Base-by-base conservation (phyloP, 2,888 invertebrate species). In the Caenorhabditis sp. region DNA sequence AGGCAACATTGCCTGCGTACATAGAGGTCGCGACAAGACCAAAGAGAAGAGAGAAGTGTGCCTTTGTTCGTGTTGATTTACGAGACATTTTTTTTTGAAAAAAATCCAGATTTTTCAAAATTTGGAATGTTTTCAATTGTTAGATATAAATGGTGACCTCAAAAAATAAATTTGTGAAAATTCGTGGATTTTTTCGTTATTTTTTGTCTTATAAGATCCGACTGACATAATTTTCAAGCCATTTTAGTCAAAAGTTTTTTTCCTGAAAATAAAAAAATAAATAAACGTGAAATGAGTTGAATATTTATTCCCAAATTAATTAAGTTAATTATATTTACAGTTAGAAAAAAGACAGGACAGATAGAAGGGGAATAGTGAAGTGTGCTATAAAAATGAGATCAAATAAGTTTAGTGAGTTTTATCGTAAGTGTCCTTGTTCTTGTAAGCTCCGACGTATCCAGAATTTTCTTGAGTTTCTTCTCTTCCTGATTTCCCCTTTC, bases 391-490 rank as follows among this genome's bases (percentile, higher is more conserved):
- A 65, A 65, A 70, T 70, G 66, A 27, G 23, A 21, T 53, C 53
- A 53, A 3, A 1, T 53, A 53, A 17, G 17, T 43, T 60, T 81
- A 82, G 58, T 87, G 86, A 6, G 69, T 67, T 61, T 86, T 84
- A 69, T 87, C 87, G 71, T 87, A 87, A 50, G 86, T 86, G 67
- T 84, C 86, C 50, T 91, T 81, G 76, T 85, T 86, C 75, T 88
- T 88, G 81, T 88, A 88, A 4, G 87, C 81, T 17, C 77, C 83
- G n/a, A 88, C 88, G 64, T 88, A 88, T 55, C 88, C 88, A 8
- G 81, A 81, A 62, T 83, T 76, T 24, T 84, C 81, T 17, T 57
- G 66, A 10, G 62, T 36, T 21, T 88, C 86, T 43, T 77, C 83
- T 8, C 88, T 80, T 1, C 88, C 88, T 17, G 84, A 83, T 62